These are phyloP conservation scores for Tetrapedia diversipes DNA, from an alignment of 2,888 invertebrate species.

Conservation along the genomic window DNA sequence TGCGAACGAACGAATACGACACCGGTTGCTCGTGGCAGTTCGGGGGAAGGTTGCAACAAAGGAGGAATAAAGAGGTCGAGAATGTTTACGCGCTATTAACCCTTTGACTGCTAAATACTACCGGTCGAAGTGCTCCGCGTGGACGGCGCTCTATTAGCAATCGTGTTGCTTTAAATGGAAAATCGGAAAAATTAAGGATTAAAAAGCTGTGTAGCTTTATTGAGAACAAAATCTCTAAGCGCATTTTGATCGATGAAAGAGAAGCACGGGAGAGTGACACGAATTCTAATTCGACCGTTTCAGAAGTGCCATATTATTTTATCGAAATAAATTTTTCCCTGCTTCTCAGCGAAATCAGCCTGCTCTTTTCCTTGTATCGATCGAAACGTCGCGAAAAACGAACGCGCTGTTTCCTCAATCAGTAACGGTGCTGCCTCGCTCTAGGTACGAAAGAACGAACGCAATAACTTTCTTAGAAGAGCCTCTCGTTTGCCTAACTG, in stretches of 20 bases:
- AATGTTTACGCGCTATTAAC: too few species aligned
- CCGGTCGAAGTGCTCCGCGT: too few species aligned
- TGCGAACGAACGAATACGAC: constrained; percentile 20
- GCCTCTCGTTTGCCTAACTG: constrained; percentile 24
- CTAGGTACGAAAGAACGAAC: constrained; percentile 8
- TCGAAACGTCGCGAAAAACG: neutral
- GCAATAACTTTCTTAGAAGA: constrained; percentile 23
- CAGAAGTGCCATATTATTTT: constrained; percentile 22
- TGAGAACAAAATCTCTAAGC: neutral
- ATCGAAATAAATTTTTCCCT: constrained; percentile 27
- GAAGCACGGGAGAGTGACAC: neutral
- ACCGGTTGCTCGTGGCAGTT: too few species aligned
- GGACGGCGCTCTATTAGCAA: too few species aligned
- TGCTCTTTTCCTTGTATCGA: too few species aligned
- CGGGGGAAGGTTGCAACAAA: too few species aligned
- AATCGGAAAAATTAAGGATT: too few species aligned
- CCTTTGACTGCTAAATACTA: too few species aligned
- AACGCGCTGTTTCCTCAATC: constrained; percentile 26
- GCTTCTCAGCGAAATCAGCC: neutral
- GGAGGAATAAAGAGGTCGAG: too few species aligned
- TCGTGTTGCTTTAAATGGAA: too few species aligned
- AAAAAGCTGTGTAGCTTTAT: too few species aligned
- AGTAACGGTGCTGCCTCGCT: neutral
- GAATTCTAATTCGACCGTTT: neutral
- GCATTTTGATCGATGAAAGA: neutral